phyloP scores from a whole-genome alignment of 2,113 vertebrate genomes.

The Nannobrachium achirus region DNA sequence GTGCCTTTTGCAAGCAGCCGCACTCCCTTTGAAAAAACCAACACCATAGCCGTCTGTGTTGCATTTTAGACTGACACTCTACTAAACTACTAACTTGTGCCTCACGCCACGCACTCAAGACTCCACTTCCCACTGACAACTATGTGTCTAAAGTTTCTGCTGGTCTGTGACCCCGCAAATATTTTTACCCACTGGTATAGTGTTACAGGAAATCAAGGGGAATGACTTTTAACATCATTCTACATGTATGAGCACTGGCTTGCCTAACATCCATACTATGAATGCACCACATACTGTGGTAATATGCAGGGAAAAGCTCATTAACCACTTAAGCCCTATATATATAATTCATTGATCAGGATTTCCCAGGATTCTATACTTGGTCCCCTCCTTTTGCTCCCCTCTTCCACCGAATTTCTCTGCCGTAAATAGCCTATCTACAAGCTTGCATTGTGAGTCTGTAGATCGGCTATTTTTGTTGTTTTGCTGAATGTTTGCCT shows the following conservation, averaged over 20 bases:
- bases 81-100: constrained; percentile 75
- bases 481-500: no score
- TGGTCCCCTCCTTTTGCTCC: no score
- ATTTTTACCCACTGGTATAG: constrained; percentile 94
- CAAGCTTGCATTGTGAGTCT: no score
- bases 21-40: constrained; percentile 44
- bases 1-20: constrained; percentile 12
- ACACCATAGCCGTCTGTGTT: constrained; percentile 64
- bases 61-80: constrained; percentile 67
- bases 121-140: constrained; percentile 68
- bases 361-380: no score
- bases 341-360: no score
- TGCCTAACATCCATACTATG: constrained; percentile 78
- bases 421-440: no score
- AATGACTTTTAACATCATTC: constrained; percentile 86
- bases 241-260: constrained; percentile 73
- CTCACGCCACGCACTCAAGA: constrained; percentile 61
- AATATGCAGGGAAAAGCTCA: constrained; percentile 48
- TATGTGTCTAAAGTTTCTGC: constrained; percentile 83
- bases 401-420: no score
- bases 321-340: constrained; percentile 15
- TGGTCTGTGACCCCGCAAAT: constrained; percentile 85
- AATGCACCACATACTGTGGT: constrained; percentile 67
- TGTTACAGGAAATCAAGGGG: constrained; percentile 96
- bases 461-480: no score